Conservation (phyloP, 2,888 invertebrate genomes). For the Bugula neritina region DNA sequence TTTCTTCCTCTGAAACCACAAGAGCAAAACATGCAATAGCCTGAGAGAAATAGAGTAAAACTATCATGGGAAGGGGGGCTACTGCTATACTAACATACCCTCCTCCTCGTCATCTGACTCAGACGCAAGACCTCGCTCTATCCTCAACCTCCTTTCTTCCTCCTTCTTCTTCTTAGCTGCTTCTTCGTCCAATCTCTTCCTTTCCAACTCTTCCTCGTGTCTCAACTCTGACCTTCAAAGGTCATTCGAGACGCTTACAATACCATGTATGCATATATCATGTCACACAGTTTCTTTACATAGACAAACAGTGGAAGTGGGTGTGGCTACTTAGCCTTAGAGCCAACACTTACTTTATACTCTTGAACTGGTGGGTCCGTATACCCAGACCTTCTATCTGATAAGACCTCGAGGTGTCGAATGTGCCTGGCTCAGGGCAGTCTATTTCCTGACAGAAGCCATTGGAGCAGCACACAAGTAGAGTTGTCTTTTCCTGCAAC, state of each 20-base stretch:
- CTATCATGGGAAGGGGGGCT: too few relatives aligned
- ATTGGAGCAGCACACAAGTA: conserved; percentile 48
- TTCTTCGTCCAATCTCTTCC: conserved; percentile 44
- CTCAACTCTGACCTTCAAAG: conserved; percentile 30
- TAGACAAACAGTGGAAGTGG: not conserved
- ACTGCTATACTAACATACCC: too few relatives aligned
- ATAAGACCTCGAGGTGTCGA: conserved; percentile 49
- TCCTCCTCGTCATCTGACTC: conserved; percentile 47
- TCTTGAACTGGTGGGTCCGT: conserved; percentile 43
- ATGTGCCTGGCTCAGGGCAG: conserved; percentile 42
- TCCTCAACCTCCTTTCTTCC: conserved; percentile 44
- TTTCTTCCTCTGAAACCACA: conserved; percentile 29
- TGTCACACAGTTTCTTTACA: too few relatives aligned
- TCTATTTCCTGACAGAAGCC: conserved; percentile 48
- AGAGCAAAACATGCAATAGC: not conserved
- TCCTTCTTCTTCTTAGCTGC: conserved; percentile 46
- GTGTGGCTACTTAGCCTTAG: too few relatives aligned
- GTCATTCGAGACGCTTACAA: too few relatives aligned
- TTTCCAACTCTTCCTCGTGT: conserved; percentile 52
- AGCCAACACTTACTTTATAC: conserved; percentile 45
- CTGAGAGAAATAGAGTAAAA: not conserved
- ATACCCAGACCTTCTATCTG: conserved; percentile 42
- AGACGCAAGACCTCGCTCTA: conserved; percentile 49
- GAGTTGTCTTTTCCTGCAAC: conserved; percentile 39
- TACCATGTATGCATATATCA: not conserved